Base-by-base conservation (phyloP, 37 sponge, comb jelly and placozoan species). In the Axinella damicornis region DNA sequence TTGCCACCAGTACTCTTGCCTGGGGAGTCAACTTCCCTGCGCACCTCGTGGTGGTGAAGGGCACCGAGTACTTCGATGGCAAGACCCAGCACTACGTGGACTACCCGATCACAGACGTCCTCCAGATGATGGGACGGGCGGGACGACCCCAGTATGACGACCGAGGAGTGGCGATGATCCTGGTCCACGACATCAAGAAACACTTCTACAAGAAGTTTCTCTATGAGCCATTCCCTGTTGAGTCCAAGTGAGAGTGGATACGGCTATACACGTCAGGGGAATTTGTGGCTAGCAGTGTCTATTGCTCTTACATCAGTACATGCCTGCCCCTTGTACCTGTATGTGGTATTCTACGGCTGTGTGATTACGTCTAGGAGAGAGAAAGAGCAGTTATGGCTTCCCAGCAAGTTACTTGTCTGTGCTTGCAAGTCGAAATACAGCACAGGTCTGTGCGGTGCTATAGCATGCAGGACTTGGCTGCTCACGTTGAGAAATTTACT, bases 21-120 rank as follows among this genome's bases (percentile, higher is more conserved):
- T 98, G 99, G 99, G 99, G 99, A 5, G 99, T 98, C 54, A 98
- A 98, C 82, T 94, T 98, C 63, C 99, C 99, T 16, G 99, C 99
- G 25, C 99, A 98, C 71, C 92, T 98, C 2, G 99, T 98, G 15
- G 86, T 98, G 28, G 92, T 98, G 79, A 98, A 98, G 64, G 99
- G 99, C 16, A 98, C 99, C 5, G 99, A 98, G 86, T 98, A 94
- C 76, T 98, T 79, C 81, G 99, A 98, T 80, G 99, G 99, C 1
- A 96, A 96, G 85, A 85, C 85, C 16, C 89, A 96, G 65, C 95
- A 93, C 53, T 98, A 98, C 56, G 97, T 96, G 19, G 99, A 98
- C 88, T 98, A 95, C 80, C 99, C 99, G 35, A 93, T 98, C 65
- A 98, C 99, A 33, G 99, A 98, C 67, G 97, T 98, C 14, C 88